Evolutionary conservation across 1,140 invertebrate genomes (phyloP), one percentile per base, ranked within the genome.

Genomic region (Zaprionus lachaisei): DNA sequence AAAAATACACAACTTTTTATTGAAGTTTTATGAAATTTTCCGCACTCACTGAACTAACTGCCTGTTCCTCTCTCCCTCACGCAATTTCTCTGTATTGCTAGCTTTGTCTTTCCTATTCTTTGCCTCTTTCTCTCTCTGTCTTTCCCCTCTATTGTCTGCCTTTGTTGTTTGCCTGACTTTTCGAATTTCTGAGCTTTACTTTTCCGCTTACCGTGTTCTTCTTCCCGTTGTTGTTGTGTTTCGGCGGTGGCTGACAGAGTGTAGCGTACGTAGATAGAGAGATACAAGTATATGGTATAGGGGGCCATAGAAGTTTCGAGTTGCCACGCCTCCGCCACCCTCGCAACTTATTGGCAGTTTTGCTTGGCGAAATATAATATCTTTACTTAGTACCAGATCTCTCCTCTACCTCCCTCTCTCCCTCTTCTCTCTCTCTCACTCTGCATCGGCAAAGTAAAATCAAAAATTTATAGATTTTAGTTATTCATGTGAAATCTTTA

Each of bases 401-500:
- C 15, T n/a, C 0, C 6, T n/a, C 15, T 41, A 0, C 41, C n/a
- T 2, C 6, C 9, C 20, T 47, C 80, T 5, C 14, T 15, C 2
- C 38, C 77, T 17, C 15, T 2, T n/a, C 41, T 44, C 38, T 44
- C 38, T 44, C 4, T n/a, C 5, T 9, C 17, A 12, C n/a, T 47
- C 77, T 15, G 62, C 80, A 75, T 69, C 65, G 79, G 61, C 77
- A 84, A 87, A 89, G 84, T 89, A 79, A 84, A 89, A 89, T 89
- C 74, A 89, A 89, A 89, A 89, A 89, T 90, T 89, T 89, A 89
- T 89, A 79, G 84, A 89, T 89, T 90, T 89, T 89, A 89, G 84
- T 89, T 90, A 89, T 89, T 90, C 81, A 89, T 89, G 84, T 89
- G 85, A 90, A 89, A 89, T 89, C 84, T 89, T 89, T 89, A 89